These are phyloP conservation scores for Gallinago paraguaiae DNA, from an alignment of 2,113 vertebrate genomes.

Conservation along the genomic window DNA sequence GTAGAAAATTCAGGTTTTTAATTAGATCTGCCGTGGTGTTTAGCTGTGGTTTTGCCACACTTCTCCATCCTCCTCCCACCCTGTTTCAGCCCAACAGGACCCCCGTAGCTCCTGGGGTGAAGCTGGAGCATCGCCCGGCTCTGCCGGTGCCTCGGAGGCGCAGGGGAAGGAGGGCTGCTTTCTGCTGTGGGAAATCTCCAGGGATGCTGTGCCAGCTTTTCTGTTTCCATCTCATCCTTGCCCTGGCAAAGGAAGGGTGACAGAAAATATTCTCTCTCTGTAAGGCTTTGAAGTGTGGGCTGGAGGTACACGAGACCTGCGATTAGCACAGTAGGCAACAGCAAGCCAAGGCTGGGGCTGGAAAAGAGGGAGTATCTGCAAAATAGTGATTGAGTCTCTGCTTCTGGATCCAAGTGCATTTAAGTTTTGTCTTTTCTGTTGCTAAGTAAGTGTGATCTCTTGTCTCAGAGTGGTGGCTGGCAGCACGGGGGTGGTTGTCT, in stretches of 20 bases:
- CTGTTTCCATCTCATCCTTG: background rate
- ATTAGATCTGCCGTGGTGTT: background rate
- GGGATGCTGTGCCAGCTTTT: background rate
- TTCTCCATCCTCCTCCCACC: background rate
- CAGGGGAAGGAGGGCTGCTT: background rate
- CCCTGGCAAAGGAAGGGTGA: background rate
- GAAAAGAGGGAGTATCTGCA: accelerated
- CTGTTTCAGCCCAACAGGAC: background rate
- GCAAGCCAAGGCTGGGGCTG: background rate
- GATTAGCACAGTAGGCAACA: accelerated
- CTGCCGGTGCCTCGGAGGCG: background rate
- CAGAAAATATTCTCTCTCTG: no score
- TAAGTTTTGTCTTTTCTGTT: background rate
- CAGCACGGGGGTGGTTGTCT: accelerated
- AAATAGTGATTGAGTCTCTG: accelerated
- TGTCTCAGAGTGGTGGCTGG: background rate
- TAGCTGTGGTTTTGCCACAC: background rate
- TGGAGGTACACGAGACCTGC: accelerated
- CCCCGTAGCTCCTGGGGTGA: accelerated
- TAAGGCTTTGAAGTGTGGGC: accelerated
- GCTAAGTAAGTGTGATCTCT: background rate
- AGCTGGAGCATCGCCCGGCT: background rate
- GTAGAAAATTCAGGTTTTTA: background rate
- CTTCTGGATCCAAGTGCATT: background rate
- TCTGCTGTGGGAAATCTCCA: background rate